phyloP scores from a whole-genome alignment of 92 coral and sea anemone species.

The Phymanthus crucifer region DNA sequence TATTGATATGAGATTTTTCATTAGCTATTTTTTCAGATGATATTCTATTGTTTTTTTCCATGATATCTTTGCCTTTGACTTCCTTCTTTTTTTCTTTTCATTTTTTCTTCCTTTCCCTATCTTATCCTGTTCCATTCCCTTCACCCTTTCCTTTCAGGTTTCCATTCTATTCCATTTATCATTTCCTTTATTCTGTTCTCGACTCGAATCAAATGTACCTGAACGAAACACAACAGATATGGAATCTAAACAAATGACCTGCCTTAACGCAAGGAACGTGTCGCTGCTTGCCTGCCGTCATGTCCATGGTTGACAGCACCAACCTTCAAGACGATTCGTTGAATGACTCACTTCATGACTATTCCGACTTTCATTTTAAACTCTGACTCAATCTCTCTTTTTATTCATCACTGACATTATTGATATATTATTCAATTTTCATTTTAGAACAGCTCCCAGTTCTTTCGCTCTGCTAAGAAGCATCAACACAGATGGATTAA shows the following conservation, averaged over 20 bases:
- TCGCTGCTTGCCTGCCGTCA: neutral
- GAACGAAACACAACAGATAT: neutral
- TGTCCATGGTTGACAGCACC: neutral
- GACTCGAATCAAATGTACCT: neutral
- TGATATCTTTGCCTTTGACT: neutral
- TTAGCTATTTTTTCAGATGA: no score
- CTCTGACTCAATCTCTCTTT: neutral
- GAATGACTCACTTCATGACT: neutral
- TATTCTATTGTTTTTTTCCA: neutral
- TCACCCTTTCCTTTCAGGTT: neutral
- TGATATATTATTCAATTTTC: no score
- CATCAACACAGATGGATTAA: no score
- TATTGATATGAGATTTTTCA: no score
- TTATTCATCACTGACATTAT: neutral
- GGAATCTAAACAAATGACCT: neutral
- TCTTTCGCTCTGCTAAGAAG: no score
- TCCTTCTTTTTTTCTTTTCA: neutral
- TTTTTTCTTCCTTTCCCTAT: no score
- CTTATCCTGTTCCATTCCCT: neutral
- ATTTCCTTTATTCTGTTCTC: neutral
- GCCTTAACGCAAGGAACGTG: neutral
- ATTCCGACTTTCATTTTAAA: neutral
- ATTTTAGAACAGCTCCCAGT: no score
- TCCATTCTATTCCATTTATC: neutral
- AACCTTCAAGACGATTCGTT: neutral